A percentile compares a stretch with the other conserved stretches of the same genome.
Conservation (phyloP, 1,140 invertebrate genomes). For the Bradysia coprophila region DNA sequence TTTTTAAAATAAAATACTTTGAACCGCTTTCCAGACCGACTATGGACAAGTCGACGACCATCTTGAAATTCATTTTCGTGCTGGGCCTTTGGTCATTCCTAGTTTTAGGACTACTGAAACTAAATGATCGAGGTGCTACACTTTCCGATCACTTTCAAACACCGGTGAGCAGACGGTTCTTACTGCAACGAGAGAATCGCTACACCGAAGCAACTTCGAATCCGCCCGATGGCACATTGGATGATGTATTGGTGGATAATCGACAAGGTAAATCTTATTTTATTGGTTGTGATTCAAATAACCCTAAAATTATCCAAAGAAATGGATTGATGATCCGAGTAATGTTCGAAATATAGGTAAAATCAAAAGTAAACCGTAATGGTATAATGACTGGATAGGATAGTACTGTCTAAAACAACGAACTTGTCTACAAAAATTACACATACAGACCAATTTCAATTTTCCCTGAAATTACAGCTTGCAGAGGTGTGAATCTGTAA, state of each 20-base stretch:
- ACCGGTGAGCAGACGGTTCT: conserved; percentile 17
- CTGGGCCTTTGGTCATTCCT: conserved; percentile 23
- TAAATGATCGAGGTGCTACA: conserved; percentile 19
- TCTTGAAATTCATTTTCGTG: too few relatives aligned
- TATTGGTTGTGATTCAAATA: neutral
- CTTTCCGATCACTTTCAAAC: conserved; percentile 12
- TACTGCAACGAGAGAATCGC: conserved; percentile 17
- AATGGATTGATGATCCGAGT: conserved; percentile 44
- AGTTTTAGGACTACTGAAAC: conserved; percentile 21
- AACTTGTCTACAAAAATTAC: too few relatives aligned
- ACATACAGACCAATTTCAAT: too few relatives aligned
- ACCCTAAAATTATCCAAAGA: neutral
- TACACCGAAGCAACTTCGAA: conserved; percentile 16
- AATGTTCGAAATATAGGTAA: too few relatives aligned
- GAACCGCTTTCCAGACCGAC: too few relatives aligned
- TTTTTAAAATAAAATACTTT: too few relatives aligned
- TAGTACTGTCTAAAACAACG: too few relatives aligned
- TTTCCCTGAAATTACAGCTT: too few relatives aligned
- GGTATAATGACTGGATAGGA: too few relatives aligned
- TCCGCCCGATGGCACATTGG: conserved; percentile 21
- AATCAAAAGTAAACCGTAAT: too few relatives aligned
- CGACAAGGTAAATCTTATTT: conserved; percentile 14
- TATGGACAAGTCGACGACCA: too few relatives aligned
- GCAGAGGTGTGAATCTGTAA: too few relatives aligned
- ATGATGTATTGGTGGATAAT: conserved; percentile 23